Percentiles rank a stretch among this genome's conserved stretches.
These are phyloP conservation scores for Bambusicola thoracicus DNA, from an alignment of 2,113 vertebrate genomes.

Conservation along the genomic window DNA sequence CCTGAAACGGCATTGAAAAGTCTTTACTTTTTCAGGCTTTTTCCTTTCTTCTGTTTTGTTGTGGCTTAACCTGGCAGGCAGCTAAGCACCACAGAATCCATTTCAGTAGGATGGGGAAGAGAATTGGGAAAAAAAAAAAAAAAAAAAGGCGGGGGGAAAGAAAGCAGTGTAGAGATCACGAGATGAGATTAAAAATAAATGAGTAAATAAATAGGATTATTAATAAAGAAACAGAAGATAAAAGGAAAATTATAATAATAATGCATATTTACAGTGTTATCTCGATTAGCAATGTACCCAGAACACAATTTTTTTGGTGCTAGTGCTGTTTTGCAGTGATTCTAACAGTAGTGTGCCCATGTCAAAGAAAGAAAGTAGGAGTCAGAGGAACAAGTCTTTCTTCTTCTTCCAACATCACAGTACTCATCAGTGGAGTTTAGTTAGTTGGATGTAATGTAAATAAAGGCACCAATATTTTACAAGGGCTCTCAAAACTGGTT, in stretches of 20 bases:
- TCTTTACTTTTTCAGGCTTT: neutral
- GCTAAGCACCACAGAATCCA: no score
- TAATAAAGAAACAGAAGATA: no score
- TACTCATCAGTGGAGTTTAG: neutral
- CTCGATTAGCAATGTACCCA: neutral
- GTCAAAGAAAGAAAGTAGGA: neutral
- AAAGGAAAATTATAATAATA: no score
- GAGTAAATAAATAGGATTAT: no score
- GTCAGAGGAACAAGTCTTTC: neutral
- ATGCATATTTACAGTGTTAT: no score
- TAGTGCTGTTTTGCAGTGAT: neutral
- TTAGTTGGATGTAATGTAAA: neutral
- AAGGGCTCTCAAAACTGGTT: neutral
- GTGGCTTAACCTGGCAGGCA: no score
- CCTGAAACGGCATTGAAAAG: neutral
- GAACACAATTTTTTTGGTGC: slow-evolving; percentile 10
- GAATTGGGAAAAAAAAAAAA: no score
- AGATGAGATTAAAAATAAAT: no score
- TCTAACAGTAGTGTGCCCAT: accelerated
- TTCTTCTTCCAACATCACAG: neutral
- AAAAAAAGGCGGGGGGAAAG: no score
- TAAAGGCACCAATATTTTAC: accelerated
- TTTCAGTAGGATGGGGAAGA: no score
- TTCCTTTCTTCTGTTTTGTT: neutral
- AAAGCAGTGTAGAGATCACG: no score